These are phyloP conservation scores for Dioctria rufipes DNA, from an alignment of 2,888 invertebrate genomes.

Conservation along the genomic window DNA sequence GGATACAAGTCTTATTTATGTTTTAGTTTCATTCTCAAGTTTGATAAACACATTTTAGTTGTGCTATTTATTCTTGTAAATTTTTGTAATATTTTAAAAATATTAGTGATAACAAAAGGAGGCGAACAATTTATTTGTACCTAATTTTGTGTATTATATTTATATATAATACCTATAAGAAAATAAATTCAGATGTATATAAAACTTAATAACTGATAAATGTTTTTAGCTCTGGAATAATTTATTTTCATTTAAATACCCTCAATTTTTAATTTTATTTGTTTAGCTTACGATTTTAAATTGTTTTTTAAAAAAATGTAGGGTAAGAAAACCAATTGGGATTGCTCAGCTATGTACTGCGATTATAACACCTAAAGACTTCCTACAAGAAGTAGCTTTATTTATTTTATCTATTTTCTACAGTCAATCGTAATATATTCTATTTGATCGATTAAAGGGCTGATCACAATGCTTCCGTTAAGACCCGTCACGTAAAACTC, in stretches of 20 bases:
- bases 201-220: constrained; percentile 43
- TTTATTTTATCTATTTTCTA: too few relatives aligned
- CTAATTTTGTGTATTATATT: constrained; percentile 52
- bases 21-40: constrained; percentile 31
- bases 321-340: too few relatives aligned
- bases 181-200: constrained; percentile 51
- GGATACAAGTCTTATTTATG: constrained; percentile 29
- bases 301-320: too few relatives aligned
- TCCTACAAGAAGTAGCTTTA: too few relatives aligned
- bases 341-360: too few relatives aligned
- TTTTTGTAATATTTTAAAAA: constrained; percentile 50
- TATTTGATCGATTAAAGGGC: too few relatives aligned
- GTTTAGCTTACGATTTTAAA: too few relatives aligned
- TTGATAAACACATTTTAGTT: constrained; percentile 38
- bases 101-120: constrained; percentile 30
- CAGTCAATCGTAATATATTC: too few relatives aligned
- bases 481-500: too few relatives aligned
- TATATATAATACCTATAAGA: constrained; percentile 51
- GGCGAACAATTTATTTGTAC: constrained; percentile 47
- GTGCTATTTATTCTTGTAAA: constrained; percentile 47
- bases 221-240: constrained; percentile 46
- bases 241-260: constrained; percentile 25
- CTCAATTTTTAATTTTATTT: not conserved
- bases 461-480: too few relatives aligned
- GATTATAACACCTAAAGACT: too few relatives aligned